phyloP scores from a whole-genome alignment of 2,888 invertebrate species.

The Colletes collaris region DNA sequence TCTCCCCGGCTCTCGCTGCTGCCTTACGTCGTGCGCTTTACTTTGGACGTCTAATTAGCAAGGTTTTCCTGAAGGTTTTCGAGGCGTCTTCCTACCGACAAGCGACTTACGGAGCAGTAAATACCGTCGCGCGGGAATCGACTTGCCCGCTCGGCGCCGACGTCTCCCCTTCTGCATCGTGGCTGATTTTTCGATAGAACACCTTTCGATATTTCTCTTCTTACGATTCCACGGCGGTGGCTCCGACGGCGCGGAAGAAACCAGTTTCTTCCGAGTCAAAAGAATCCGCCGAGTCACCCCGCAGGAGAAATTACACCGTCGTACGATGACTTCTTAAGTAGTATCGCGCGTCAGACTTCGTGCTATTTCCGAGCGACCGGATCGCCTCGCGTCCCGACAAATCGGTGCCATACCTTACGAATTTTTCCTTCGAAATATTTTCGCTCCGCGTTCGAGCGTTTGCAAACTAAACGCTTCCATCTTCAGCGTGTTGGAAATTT shows the following conservation, averaged over 20 bases:
- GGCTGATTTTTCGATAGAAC: slow-evolving; percentile 38
- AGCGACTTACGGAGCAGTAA: slow-evolving; percentile 44
- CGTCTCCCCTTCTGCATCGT: background rate
- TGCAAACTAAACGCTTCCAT: too few species aligned
- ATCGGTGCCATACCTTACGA: too few species aligned
- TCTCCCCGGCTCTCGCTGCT: slow-evolving; percentile 9
- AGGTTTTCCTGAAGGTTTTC: slow-evolving; percentile 58
- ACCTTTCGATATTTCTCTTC: slow-evolving; percentile 36
- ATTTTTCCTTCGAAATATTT: too few species aligned
- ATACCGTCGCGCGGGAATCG: slow-evolving; percentile 45
- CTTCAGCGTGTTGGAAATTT: too few species aligned
- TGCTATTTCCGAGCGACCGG: background rate
- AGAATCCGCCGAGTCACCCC: slow-evolving; percentile 65
- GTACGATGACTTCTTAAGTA: slow-evolving; percentile 56
- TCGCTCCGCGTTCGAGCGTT: too few species aligned
- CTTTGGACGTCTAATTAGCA: slow-evolving; percentile 68
- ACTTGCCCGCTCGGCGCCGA: background rate
- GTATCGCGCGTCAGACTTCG: slow-evolving; percentile 46
- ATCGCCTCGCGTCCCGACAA: too few species aligned
- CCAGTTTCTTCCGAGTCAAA: slow-evolving; percentile 62
- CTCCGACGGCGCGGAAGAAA: slow-evolving; percentile 57
- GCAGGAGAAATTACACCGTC: slow-evolving; percentile 52
- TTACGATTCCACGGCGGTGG: background rate
- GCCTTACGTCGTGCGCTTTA: slow-evolving; percentile 57
- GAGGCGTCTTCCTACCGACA: slow-evolving; percentile 44